Evolutionary conservation across 2,888 invertebrate species (phyloP).

Genomic region (Sturmia bella): DNA sequence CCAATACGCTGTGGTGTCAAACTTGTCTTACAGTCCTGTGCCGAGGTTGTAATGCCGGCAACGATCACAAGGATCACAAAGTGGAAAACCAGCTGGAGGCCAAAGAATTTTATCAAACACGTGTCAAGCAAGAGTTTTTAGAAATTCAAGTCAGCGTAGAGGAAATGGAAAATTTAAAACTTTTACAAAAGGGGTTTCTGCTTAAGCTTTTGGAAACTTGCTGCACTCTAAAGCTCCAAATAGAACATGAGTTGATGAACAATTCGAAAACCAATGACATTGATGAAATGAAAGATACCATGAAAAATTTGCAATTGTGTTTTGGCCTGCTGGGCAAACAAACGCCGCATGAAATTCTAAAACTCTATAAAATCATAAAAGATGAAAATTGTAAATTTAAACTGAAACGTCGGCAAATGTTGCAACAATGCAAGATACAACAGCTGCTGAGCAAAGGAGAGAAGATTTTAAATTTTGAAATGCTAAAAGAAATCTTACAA

Average conservation of each 20-base stretch:
- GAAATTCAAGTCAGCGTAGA: slow-evolving; percentile 87
- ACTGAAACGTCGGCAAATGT: slow-evolving; percentile 87
- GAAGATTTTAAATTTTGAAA: slow-evolving; percentile 86
- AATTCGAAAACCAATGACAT: slow-evolving; percentile 86
- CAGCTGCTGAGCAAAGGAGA: slow-evolving; percentile 87
- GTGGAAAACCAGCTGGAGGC: slow-evolving; percentile 87
- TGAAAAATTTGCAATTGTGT: slow-evolving; percentile 85
- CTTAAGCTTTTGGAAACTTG: slow-evolving; percentile 89
- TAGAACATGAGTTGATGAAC: slow-evolving; percentile 88
- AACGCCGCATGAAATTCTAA: slow-evolving; percentile 84
- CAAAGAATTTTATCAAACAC: slow-evolving; percentile 86
- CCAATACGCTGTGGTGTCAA: slow-evolving; percentile 87
- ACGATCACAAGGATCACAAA: slow-evolving; percentile 86
- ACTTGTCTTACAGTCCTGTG: slow-evolving; percentile 86
- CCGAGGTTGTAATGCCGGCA: slow-evolving; percentile 86
- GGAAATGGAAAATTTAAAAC: slow-evolving; percentile 87
- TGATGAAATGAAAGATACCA: slow-evolving; percentile 85
- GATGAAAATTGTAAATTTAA: slow-evolving; percentile 87
- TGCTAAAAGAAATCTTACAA: slow-evolving; percentile 86
- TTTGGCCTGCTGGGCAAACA: slow-evolving; percentile 84
- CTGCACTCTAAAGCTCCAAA: slow-evolving; percentile 88
- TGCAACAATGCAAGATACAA: slow-evolving; percentile 87
- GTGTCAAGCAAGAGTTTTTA: slow-evolving; percentile 86
- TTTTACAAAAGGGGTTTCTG: slow-evolving; percentile 88
- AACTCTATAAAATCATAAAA: slow-evolving; percentile 84